Evolutionary conservation across 2,888 invertebrate species (phyloP).

Genomic region (Lacanobia oleracea): DNA sequence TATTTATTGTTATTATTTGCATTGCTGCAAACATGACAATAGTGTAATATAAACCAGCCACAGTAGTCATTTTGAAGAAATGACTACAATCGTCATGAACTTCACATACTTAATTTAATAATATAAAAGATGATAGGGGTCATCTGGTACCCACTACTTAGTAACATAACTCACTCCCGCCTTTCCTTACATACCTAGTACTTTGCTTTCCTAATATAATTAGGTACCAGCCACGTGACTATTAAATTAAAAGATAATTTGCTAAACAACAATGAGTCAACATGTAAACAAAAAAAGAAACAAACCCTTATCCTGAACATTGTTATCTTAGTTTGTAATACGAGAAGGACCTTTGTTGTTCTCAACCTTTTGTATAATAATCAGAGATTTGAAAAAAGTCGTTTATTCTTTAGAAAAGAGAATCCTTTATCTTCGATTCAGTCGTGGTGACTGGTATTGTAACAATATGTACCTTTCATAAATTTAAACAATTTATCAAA

Average conservation of each 20-base stretch:
- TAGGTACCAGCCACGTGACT: background rate
- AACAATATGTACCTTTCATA: constrained; percentile 18
- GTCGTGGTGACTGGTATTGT: constrained; percentile 4
- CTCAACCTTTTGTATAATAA: constrained; percentile 43
- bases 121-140: background rate
- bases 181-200: background rate
- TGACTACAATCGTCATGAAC: background rate
- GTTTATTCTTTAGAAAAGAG: constrained; percentile 21
- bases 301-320: constrained; percentile 70
- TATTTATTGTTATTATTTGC: too few species aligned
- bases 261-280: constrained; percentile 31
- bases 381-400: constrained; percentile 29
- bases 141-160: background rate
- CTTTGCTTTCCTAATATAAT: background rate
- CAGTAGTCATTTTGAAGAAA: background rate
- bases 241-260: background rate
- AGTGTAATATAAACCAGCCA: background rate
- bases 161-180: background rate
- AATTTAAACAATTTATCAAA: constrained; percentile 53
- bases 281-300: constrained; percentile 59
- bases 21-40: background rate
- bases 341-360: constrained; percentile 76
- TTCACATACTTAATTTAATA: background rate
- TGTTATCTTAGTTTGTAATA: constrained; percentile 81
- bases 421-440: constrained; percentile 27